These are phyloP conservation scores for Tupaia tana DNA, from an alignment of 2,113 vertebrate species.

Conservation along the genomic window DNA sequence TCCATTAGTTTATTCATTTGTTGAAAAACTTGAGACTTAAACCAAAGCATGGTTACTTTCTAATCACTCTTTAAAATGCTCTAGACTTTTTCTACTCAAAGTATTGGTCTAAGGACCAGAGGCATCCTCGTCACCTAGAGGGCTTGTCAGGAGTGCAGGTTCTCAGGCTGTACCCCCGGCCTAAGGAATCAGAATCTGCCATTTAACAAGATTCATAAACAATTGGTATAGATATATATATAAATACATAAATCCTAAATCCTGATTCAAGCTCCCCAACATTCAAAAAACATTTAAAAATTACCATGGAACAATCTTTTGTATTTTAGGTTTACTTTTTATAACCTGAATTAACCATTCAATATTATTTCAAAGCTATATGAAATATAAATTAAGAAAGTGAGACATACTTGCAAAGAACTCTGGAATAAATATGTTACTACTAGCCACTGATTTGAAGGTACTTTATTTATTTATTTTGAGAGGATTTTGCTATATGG, in stretches of 20 bases:
- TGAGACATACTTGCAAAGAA: background rate
- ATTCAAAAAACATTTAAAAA: background rate
- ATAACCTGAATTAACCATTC: background rate
- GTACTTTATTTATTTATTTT: background rate
- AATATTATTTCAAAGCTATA: conserved; percentile 1
- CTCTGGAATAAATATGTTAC: background rate
- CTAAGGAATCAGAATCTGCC: background rate
- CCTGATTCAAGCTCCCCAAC: background rate
- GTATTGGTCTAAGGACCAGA: no score
- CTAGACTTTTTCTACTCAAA: background rate
- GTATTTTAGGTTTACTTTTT: background rate
- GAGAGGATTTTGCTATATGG: no score
- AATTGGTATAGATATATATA: background rate
- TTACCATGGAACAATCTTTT: background rate
- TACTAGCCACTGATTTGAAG: background rate
- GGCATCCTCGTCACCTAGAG: background rate
- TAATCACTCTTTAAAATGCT: background rate
- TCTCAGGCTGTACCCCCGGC: background rate
- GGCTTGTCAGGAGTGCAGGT: background rate
- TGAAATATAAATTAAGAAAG: background rate
- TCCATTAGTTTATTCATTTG: background rate
- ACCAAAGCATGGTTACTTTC: background rate
- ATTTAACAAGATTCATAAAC: background rate
- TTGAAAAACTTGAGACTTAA: background rate
- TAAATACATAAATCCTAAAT: background rate